Percentiles rank a stretch among this genome's conserved stretches.
phyloP scores from a whole-genome alignment of 2,888 invertebrate genomes.

The Neocrepidodera transversa region DNA sequence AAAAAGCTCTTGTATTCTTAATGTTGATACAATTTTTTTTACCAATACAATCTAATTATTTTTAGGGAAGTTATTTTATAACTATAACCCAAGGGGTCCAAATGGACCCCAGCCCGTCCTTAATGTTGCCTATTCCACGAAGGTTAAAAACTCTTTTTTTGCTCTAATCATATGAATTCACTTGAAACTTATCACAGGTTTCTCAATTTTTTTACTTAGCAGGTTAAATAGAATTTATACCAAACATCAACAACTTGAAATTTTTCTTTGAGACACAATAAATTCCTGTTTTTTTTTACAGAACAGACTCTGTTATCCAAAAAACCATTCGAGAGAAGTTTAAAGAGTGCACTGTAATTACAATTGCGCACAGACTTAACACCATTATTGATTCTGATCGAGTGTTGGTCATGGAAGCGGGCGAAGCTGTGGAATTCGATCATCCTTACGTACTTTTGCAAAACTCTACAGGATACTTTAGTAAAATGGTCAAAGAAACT shows the following conservation, averaged over 20 bases:
- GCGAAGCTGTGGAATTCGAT: conserved; percentile 63
- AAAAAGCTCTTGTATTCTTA: too few species aligned
- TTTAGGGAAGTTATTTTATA: too few species aligned
- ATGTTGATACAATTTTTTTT: too few species aligned
- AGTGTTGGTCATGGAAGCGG: conserved; percentile 68
- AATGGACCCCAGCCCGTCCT: too few species aligned
- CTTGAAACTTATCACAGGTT: too few species aligned
- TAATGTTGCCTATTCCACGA: too few species aligned
- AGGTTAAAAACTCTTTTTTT: too few species aligned
- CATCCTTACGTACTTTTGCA: conserved; percentile 60
- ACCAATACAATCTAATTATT: too few species aligned
- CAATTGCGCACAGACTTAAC: conserved; percentile 15
- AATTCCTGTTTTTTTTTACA: background rate
- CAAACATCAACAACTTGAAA: background rate
- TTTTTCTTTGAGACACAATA: background rate
- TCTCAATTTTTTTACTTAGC: too few species aligned
- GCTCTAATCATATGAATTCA: too few species aligned
- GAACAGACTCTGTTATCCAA: conserved; percentile 13
- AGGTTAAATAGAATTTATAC: too few species aligned
- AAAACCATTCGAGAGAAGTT: conserved; percentile 20
- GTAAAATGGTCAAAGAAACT: conserved; percentile 57
- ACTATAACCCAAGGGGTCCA: too few species aligned
- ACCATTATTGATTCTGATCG: conserved; percentile 66
- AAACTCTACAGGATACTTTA: conserved; percentile 51
- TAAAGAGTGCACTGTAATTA: conserved; percentile 18